Conservation (phyloP, 2,113 vertebrate genomes). For the Chloebia gouldiae region DNA sequence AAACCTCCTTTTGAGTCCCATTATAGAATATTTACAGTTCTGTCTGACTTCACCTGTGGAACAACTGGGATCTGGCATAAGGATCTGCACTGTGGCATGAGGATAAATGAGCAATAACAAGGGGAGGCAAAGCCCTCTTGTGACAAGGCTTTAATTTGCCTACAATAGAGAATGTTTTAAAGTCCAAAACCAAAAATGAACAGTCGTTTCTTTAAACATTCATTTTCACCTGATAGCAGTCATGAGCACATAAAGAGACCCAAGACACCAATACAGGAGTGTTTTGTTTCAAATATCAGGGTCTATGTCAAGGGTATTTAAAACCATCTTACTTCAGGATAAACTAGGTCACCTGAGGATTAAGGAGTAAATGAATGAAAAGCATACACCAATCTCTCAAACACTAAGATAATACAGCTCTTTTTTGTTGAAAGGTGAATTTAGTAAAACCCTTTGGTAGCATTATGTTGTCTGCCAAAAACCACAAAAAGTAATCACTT, state of each 20-base stretch:
- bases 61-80: not conserved
- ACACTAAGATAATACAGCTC: not conserved
- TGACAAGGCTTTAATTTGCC: not conserved
- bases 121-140: not conserved
- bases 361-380: not conserved
- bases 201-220: not conserved
- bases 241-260: not conserved
- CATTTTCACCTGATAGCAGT: not conserved
- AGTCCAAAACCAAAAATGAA: not conserved
- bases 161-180: not conserved
- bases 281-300: not conserved
- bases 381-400: not conserved
- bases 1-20: not conserved
- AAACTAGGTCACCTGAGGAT: slow-evolving; percentile 1
- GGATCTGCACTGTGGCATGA: not conserved
- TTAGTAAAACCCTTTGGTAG: not conserved
- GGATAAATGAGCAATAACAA: not conserved
- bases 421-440: not conserved
- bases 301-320: not conserved
- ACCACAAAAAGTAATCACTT: not conserved
- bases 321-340: not conserved
- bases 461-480: not conserved
- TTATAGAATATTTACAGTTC: not conserved
- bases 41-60: not conserved
- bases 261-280: not conserved